phyloP scores from a whole-genome alignment of 2,797 vertebrate genomes.

The Champsocephalus gunnari region DNA sequence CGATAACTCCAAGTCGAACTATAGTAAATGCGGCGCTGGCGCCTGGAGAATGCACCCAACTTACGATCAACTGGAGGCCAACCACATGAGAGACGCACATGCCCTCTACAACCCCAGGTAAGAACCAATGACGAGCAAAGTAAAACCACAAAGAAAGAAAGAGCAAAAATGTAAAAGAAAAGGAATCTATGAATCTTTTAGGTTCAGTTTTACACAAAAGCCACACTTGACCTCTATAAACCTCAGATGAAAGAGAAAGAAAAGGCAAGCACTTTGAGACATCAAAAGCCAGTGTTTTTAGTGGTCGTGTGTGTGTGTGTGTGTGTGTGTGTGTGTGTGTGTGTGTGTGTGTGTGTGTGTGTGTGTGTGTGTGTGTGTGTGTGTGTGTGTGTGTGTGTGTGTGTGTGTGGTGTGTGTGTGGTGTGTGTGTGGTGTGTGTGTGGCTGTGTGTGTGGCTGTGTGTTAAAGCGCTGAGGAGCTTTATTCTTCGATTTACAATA shows the following conservation, averaged over 20 bases:
- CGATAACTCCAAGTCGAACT: slow-evolving; percentile 84
- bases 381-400: slow-evolving; percentile 13
- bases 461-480: background rate
- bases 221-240: slow-evolving; percentile 52
- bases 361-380: slow-evolving; percentile 4
- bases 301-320: slow-evolving; percentile 15
- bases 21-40: slow-evolving; percentile 86
- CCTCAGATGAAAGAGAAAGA: slow-evolving; percentile 38
- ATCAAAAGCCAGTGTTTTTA: slow-evolving; percentile 44
- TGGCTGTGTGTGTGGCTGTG: no score
- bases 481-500: slow-evolving; percentile 1
- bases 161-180: slow-evolving; percentile 12
- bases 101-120: slow-evolving; percentile 90
- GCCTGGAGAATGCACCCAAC: slow-evolving; percentile 89
- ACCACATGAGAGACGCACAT: slow-evolving; percentile 88
- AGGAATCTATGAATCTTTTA: slow-evolving; percentile 29
- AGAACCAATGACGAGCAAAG: slow-evolving; percentile 20
- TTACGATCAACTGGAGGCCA: slow-evolving; percentile 87
- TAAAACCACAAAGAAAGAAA: background rate
- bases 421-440: no score
- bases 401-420: background rate
- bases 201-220: slow-evolving; percentile 53
- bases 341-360: background rate
- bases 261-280: slow-evolving; percentile 39
- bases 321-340: background rate